A percentile compares a stretch with the other conserved stretches of the same genome.
Conservation (phyloP, 2,888 invertebrate species). For the Crioceris asparagi region DNA sequence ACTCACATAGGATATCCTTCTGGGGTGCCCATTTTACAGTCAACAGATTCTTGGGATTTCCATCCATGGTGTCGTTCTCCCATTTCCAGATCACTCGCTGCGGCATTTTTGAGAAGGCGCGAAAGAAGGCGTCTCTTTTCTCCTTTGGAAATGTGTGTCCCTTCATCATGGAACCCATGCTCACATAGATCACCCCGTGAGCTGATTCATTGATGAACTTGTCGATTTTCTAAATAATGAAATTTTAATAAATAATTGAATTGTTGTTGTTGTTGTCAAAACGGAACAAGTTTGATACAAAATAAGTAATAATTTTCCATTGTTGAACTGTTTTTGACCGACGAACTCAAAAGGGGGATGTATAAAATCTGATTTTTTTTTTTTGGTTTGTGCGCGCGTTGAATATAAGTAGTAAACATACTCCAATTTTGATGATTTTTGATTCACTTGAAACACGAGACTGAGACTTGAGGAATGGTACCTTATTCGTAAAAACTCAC, state of each 20-base stretch:
- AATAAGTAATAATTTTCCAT: too few species aligned
- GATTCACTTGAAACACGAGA: too few species aligned
- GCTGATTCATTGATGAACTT: constrained; percentile 53
- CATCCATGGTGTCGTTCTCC: constrained; percentile 49
- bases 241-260: not conserved
- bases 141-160: constrained; percentile 50
- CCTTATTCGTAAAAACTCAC: too few species aligned
- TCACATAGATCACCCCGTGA: constrained; percentile 62
- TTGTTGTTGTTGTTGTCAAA: too few species aligned
- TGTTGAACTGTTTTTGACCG: too few species aligned
- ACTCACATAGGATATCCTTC: constrained; percentile 67
- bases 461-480: too few species aligned
- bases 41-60: constrained; percentile 52
- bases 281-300: too few species aligned
- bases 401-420: too few species aligned
- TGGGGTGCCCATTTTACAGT: constrained; percentile 63
- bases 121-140: constrained; percentile 48
- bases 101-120: constrained; percentile 50
- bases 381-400: too few species aligned
- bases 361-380: too few species aligned
- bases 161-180: constrained; percentile 66
- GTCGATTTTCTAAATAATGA: constrained; percentile 43
- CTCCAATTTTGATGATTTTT: too few species aligned
- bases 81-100: constrained; percentile 71
- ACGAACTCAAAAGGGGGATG: too few species aligned